Evolutionary conservation across 2,888 invertebrate genomes (phyloP).

Genomic region (Drosophila pseudotakahashii): DNA sequence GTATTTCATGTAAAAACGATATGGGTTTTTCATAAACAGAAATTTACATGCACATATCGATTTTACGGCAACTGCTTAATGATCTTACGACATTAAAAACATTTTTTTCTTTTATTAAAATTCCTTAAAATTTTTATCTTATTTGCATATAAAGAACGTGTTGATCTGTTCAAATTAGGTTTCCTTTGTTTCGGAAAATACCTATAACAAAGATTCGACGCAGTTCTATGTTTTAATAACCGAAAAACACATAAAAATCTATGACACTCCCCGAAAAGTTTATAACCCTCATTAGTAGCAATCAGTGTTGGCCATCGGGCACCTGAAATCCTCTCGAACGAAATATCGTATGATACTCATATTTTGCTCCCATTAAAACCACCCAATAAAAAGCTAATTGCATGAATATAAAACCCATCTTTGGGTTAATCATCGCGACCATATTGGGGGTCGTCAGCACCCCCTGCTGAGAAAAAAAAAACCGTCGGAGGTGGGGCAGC

Average conservation of each 20-base stretch:
- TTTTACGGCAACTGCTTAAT: too few relatives aligned
- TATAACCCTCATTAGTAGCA: conserved; percentile 9
- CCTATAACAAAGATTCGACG: not conserved
- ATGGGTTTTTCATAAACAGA: too few relatives aligned
- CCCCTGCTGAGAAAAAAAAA: conserved; percentile 12
- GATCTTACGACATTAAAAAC: too few relatives aligned
- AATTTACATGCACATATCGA: too few relatives aligned
- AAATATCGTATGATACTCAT: conserved; percentile 3
- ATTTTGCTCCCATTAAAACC: conserved; percentile 32
- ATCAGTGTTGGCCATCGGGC: conserved; percentile 15
- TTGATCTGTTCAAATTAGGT: not conserved
- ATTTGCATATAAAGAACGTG: not conserved
- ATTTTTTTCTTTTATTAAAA: not conserved
- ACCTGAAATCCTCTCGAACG: conserved; percentile 3
- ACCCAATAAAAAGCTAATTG: conserved; percentile 67
- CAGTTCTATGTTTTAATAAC: not conserved
- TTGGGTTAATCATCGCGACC: conserved; percentile 44
- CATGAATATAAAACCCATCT: conserved; percentile 55
- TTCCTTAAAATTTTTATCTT: not conserved
- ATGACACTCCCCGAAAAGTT: not conserved
- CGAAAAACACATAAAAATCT: not conserved
- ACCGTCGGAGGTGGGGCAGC: conserved; percentile 33
- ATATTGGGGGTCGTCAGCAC: conserved; percentile 25
- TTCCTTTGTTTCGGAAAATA: not conserved
- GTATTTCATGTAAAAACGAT: too few relatives aligned